Evolutionary conservation across 2,888 invertebrate species (phyloP).

Genomic region (Halocaridina rubra): DNA sequence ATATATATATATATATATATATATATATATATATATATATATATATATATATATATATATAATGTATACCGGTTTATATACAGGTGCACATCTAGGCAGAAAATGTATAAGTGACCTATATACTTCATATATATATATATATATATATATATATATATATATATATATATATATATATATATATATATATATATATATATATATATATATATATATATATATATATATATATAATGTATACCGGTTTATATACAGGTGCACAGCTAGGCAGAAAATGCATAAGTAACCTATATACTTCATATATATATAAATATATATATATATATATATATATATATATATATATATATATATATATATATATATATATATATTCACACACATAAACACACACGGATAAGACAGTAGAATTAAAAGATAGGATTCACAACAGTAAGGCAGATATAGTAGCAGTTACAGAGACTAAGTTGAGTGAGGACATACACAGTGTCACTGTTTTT

Average conservation of each 20-base stretch:
- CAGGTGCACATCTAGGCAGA: not conserved
- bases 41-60: conserved; percentile 1
- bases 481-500: too few species aligned
- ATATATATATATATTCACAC: not conserved
- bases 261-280: not conserved
- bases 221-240: not conserved
- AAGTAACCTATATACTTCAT: not conserved
- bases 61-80: not conserved
- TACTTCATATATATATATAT: not conserved
- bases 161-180: not conserved
- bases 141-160: not conserved
- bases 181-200: not conserved
- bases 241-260: not conserved
- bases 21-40: not conserved
- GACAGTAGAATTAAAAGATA: too few species aligned
- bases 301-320: not conserved
- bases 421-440: too few species aligned
- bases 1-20: not conserved
- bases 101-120: not conserved
- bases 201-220: not conserved
- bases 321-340: not conserved
- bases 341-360: not conserved
- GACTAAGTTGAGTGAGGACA: too few species aligned
- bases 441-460: too few species aligned
- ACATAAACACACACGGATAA: not conserved